Conservation (phyloP, 2,888 invertebrate genomes). For the Epinotia nisella region DNA sequence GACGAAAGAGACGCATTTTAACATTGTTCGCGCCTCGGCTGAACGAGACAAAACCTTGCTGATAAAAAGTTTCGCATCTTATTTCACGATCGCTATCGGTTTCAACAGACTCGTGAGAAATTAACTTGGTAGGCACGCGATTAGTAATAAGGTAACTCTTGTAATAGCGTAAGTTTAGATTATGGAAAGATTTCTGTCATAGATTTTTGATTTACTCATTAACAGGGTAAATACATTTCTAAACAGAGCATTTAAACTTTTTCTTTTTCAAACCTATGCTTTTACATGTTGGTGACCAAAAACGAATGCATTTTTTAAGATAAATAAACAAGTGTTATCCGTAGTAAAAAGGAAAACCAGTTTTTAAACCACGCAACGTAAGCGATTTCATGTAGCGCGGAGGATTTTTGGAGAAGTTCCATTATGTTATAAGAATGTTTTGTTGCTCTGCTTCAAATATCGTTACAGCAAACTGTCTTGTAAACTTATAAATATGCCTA, state of each 20-base stretch:
- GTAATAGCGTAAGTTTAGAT: slow-evolving; percentile 15
- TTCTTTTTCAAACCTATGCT: too few relatives aligned
- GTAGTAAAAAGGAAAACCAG: neutral
- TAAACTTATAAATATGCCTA: neutral
- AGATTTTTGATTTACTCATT: neutral
- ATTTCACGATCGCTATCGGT: slow-evolving; percentile 67
- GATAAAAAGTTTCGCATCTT: slow-evolving; percentile 71
- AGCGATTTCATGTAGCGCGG: neutral
- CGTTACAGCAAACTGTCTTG: neutral
- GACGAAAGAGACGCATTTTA: slow-evolving; percentile 44
- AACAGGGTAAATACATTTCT: too few relatives aligned
- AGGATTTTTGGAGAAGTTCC: slow-evolving; percentile 12
- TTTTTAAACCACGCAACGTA: neutral
- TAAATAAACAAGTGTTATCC: neutral
- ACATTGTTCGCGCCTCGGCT: slow-evolving; percentile 57
- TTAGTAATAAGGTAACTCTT: slow-evolving; percentile 24
- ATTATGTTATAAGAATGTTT: slow-evolving; percentile 10
- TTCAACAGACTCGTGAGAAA: slow-evolving; percentile 73
- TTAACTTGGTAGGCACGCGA: slow-evolving; percentile 45
- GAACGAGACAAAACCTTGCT: slow-evolving; percentile 56
- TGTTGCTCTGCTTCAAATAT: slow-evolving; percentile 6
- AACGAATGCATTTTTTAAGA: neutral
- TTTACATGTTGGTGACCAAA: too few relatives aligned
- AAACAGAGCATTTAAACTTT: too few relatives aligned
- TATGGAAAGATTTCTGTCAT: slow-evolving; percentile 5